These are phyloP conservation scores for Pithys albifrons DNA, from an alignment of 2,113 vertebrate species.

Conservation along the genomic window DNA sequence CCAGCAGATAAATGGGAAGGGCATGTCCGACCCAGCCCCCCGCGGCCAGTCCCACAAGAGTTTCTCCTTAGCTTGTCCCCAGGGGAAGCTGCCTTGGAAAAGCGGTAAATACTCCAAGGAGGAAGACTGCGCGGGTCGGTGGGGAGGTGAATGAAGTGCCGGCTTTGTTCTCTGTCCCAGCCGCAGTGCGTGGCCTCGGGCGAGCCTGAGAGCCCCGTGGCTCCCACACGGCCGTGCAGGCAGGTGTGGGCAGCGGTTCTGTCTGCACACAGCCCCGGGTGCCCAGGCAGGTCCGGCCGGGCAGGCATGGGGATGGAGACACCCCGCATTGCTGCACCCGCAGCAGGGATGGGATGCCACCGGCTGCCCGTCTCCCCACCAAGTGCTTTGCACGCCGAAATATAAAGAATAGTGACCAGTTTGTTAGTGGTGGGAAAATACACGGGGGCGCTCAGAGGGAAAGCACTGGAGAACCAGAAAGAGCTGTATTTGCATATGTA, in stretches of 20 bases:
- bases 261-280: neutral
- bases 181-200: rapidly evolving
- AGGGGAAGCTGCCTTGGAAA: neutral
- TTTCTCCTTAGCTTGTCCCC: neutral
- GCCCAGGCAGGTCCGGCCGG: neutral
- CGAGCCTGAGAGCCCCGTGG: neutral
- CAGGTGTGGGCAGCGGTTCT: neutral
- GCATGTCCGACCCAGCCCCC: neutral
- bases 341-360: rapidly evolving
- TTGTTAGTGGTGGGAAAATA: neutral
- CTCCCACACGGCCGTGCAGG: neutral
- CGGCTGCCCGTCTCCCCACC: rapidly evolving
- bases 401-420: rapidly evolving
- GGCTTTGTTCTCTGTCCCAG: conserved; percentile 10
- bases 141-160: neutral
- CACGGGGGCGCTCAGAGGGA: neutral
- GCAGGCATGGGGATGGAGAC: neutral
- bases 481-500: conserved; percentile 1
- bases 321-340: neutral
- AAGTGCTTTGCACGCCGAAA: neutral
- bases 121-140: neutral
- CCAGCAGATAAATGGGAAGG: neutral
- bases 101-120: neutral
- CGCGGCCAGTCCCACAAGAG: rapidly evolving
- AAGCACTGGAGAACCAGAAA: neutral